Conservation (phyloP, 2,797 vertebrate species). For the Psittacula derbiana region DNA sequence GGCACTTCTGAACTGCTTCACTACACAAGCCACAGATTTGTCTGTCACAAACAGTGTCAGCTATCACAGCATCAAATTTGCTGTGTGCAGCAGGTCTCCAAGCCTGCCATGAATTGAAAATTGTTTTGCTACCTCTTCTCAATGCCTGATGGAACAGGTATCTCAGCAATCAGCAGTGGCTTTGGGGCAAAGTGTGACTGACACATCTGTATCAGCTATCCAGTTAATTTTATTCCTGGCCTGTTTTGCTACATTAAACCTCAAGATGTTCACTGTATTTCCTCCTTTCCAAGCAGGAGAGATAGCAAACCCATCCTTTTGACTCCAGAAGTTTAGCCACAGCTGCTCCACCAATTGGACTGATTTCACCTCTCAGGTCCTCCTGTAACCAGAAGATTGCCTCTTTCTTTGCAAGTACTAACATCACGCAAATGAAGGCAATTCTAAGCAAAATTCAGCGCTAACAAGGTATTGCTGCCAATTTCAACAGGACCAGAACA, state of each 20-base stretch:
- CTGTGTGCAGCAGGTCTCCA: conserved; percentile 54
- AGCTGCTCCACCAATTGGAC: neutral
- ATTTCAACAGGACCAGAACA: neutral
- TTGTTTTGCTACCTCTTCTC: conserved; percentile 50
- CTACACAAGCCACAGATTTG: conserved; percentile 60
- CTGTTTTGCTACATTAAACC: neutral
- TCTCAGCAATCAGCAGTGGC: conserved; percentile 43
- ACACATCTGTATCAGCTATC: conserved; percentile 29
- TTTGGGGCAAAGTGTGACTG: conserved; percentile 54
- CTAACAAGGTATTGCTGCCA: neutral
- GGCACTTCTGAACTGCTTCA: conserved; percentile 52
- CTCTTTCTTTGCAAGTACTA: neutral
- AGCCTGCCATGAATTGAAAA: conserved; percentile 56
- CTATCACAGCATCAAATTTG: conserved; percentile 65
- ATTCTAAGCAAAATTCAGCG: neutral
- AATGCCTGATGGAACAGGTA: conserved; percentile 13
- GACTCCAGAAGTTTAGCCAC: neutral
- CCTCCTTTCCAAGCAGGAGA: neutral
- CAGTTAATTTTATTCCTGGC: conserved; percentile 41
- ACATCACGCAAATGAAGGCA: neutral
- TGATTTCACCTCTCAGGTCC: neutral
- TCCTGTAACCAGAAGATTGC: neutral
- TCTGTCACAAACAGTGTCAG: conserved; percentile 63
- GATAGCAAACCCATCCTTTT: neutral
- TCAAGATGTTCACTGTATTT: neutral